A percentile compares a stretch with the other conserved stretches of the same genome.
These are phyloP conservation scores for Pollenia amentaria DNA, from an alignment of 2,888 invertebrate genomes.

Conservation along the genomic window DNA sequence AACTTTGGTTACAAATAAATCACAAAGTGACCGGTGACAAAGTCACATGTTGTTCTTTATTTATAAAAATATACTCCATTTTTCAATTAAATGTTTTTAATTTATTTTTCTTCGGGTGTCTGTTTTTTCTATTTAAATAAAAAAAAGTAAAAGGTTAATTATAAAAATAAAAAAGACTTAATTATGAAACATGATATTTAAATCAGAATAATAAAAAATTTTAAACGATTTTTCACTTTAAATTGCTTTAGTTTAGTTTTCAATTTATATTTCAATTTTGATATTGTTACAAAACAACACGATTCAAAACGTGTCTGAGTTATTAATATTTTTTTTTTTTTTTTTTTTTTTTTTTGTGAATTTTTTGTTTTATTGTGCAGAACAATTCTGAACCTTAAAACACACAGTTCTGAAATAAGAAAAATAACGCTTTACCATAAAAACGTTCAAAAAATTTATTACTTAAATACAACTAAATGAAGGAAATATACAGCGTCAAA, in stretches of 20 bases:
- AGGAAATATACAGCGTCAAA: conserved; percentile 44
- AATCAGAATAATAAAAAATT: neutral
- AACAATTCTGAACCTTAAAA: conserved; percentile 15
- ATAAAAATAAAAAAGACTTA: conserved; percentile 23
- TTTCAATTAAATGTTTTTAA: neutral
- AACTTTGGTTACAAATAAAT: neutral
- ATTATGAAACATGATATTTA: conserved; percentile 49
- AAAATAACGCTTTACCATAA: conserved; percentile 68
- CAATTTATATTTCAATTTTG: conserved; percentile 1
- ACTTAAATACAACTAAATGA: conserved; percentile 43
- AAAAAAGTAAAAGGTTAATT: conserved; percentile 11
- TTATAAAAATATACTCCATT: neutral
- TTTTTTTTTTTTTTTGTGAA: too few relatives aligned
- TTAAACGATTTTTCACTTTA: conserved; percentile 23
- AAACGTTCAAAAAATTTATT: conserved; percentile 51
- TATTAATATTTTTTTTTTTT: conserved; percentile 17
- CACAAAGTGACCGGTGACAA: neutral
- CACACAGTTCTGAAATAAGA: conserved; percentile 23
- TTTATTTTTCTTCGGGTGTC: neutral
- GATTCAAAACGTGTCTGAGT: conserved; percentile 56
- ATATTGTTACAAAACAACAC: conserved; percentile 35
- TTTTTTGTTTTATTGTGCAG: neutral
- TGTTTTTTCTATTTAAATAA: neutral
- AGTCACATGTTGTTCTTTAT: too few relatives aligned
- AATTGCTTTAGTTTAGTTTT: conserved; percentile 25